A percentile compares a stretch with the other conserved stretches of the same genome.
Evolutionary conservation across 2,888 invertebrate genomes (phyloP).

Genomic region (Eurois occulta): DNA sequence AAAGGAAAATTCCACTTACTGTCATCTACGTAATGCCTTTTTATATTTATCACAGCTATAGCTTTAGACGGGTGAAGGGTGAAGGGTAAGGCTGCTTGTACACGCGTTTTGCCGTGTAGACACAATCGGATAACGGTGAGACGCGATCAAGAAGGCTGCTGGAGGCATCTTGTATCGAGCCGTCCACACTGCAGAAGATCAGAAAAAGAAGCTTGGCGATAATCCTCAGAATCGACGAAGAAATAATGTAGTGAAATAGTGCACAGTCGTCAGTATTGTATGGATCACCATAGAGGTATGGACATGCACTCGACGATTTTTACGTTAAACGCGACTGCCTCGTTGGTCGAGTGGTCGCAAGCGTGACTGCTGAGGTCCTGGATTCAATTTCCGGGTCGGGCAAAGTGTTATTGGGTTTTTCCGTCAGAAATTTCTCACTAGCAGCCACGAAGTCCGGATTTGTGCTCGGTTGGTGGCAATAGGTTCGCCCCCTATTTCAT

Average conservation of each 20-base stretch:
- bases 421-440: too few species aligned
- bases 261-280: neutral
- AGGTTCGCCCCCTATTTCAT: too few species aligned
- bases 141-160: neutral
- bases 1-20: constrained; percentile 29
- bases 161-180: neutral
- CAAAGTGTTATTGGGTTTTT: too few species aligned
- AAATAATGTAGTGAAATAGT: too few species aligned
- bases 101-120: neutral
- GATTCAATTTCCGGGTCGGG: too few species aligned
- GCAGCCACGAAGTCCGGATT: too few species aligned
- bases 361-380: too few species aligned
- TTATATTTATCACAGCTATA: constrained; percentile 48
- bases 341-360: too few species aligned
- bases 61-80: constrained; percentile 20
- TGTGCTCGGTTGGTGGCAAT: too few species aligned
- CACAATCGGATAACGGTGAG: neutral
- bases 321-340: neutral
- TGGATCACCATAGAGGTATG: neutral
- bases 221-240: neutral
- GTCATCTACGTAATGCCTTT: constrained; percentile 35
- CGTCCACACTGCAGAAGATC: neutral
- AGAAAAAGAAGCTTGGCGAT: neutral
- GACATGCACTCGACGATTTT: neutral
- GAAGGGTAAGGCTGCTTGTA: neutral